Conservation (phyloP, 2,113 vertebrate species). For the Tragulus kanchil region DNA sequence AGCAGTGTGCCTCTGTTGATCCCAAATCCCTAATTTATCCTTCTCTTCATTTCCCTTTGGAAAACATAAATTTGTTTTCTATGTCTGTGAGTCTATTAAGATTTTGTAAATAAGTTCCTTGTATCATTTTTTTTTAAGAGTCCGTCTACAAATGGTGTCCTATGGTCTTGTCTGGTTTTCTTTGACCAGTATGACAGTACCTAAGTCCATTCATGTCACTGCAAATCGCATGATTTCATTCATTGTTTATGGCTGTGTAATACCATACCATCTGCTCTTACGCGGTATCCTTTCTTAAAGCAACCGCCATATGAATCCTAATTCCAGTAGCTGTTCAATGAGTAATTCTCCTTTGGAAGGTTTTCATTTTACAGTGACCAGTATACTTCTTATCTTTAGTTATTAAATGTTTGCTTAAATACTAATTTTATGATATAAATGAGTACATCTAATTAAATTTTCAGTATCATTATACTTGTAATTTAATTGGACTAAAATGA, state of each 20-base stretch:
- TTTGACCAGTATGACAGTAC: background rate
- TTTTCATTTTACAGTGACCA: background rate
- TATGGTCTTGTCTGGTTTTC: background rate
- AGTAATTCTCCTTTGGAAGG: background rate
- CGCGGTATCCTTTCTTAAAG: background rate
- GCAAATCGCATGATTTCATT: background rate
- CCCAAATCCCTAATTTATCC: background rate
- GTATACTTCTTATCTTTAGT: background rate
- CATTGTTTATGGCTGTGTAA: background rate
- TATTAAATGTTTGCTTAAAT: background rate
- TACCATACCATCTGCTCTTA: background rate
- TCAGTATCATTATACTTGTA: background rate
- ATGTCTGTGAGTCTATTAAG: background rate
- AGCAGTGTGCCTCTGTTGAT: background rate
- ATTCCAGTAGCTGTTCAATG: background rate
- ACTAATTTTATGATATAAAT: background rate
- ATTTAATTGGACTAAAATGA: background rate
- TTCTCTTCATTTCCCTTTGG: background rate
- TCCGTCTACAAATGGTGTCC: background rate
- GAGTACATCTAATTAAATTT: background rate
- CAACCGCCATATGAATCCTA: background rate
- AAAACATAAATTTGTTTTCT: background rate
- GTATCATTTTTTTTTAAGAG: background rate
- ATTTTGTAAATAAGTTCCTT: background rate
- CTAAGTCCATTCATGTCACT: background rate